A percentile compares a stretch with the other conserved stretches of the same genome.
Evolutionary conservation across 2,888 invertebrate genomes (phyloP).

Genomic region (Seira ritae): DNA sequence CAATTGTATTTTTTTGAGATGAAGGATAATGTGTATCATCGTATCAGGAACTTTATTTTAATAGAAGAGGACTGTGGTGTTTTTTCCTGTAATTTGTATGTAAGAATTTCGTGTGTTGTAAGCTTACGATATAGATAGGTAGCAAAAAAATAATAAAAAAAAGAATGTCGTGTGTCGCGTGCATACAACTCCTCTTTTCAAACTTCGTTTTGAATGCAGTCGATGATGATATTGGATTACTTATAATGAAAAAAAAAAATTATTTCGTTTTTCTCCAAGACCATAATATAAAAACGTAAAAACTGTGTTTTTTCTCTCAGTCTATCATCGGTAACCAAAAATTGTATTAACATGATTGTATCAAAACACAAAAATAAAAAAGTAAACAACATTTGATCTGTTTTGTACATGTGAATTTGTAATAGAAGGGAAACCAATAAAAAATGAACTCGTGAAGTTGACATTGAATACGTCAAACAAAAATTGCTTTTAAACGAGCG

Average conservation of each 20-base stretch:
- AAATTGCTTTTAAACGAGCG: no score
- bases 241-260: background rate
- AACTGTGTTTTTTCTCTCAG: background rate
- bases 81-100: no score
- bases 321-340: background rate
- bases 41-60: no score
- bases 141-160: no score
- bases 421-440: constrained; percentile 51
- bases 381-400: constrained; percentile 50
- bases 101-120: no score
- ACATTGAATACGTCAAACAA: background rate
- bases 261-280: background rate
- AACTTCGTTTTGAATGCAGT: no score
- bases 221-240: background rate
- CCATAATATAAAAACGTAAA: background rate
- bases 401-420: constrained; percentile 66
- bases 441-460: constrained; percentile 37
- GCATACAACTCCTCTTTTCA: no score
- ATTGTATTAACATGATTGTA: background rate
- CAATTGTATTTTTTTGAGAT: no score
- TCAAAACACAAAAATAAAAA: constrained; percentile 36
- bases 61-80: no score
- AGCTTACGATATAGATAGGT: no score
- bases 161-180: no score
- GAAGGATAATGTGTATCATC: no score